phyloP scores from a whole-genome alignment of 2,888 invertebrate species.

The Sarcophaga carnaria region DNA sequence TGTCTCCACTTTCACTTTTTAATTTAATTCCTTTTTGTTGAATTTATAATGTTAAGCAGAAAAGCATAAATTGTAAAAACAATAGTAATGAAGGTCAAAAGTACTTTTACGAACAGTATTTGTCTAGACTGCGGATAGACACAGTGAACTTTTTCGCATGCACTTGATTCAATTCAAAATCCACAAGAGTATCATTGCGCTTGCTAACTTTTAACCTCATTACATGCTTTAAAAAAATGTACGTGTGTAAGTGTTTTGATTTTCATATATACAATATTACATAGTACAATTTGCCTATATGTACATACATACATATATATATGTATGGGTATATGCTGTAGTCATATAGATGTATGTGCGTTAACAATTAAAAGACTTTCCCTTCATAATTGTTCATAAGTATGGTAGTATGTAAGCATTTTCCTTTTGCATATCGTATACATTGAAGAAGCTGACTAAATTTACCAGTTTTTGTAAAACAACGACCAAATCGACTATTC shows the following conservation, averaged over 20 bases:
- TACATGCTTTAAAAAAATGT: constrained; percentile 50
- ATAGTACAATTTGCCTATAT: background rate
- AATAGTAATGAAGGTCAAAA: constrained; percentile 73
- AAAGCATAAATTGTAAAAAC: constrained; percentile 62
- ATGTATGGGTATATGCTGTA: background rate
- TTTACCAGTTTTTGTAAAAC: background rate
- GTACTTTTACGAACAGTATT: constrained; percentile 64
- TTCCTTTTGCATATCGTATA: background rate
- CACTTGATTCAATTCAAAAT: constrained; percentile 69
- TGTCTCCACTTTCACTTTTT: constrained; percentile 56
- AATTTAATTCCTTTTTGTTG: constrained; percentile 49
- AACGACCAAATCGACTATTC: constrained; percentile 1
- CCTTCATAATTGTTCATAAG: background rate
- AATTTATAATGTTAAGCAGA: constrained; percentile 52
- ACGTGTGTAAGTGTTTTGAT: background rate
- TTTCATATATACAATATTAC: background rate
- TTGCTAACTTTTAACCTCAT: constrained; percentile 70
- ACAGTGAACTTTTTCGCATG: constrained; percentile 68
- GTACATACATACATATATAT: background rate
- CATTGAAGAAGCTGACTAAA: background rate
- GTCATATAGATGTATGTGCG: background rate
- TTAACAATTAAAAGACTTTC: constrained; percentile 41
- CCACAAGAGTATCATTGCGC: constrained; percentile 66
- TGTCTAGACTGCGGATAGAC: constrained; percentile 73
- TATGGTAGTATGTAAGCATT: constrained; percentile 5